Percentiles rank a stretch among this genome's conserved stretches.
Conservation (phyloP, 2,888 invertebrate species). For the Onchidella celtica region DNA sequence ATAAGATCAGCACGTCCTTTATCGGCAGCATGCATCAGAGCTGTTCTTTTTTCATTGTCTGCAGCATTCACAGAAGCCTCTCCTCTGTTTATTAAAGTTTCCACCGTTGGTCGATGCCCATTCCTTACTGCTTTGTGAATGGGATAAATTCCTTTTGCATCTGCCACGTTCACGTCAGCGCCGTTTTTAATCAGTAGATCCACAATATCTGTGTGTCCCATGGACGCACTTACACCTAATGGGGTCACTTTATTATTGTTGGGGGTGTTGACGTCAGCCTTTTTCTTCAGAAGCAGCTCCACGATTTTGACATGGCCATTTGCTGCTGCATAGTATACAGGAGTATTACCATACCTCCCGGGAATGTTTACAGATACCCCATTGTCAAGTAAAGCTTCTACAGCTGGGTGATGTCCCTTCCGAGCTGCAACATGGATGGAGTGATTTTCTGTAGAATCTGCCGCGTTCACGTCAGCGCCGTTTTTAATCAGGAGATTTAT, state of each 20-base stretch:
- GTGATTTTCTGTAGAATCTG: too few species aligned
- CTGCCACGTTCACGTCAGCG: conserved; percentile 14
- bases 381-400: too few species aligned
- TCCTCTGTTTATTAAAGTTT: too few species aligned
- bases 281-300: conserved; percentile 54
- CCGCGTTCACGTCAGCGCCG: conserved; percentile 12
- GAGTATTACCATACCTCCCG: not conserved
- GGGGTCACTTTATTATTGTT: conserved; percentile 64
- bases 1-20: too few species aligned
- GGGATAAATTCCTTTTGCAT: conserved; percentile 32
- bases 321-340: not conserved
- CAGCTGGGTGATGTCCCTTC: too few species aligned
- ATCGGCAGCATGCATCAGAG: too few species aligned
- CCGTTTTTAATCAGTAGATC: conserved; percentile 27
- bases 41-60: too few species aligned
- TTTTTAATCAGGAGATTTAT: not conserved
- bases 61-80: too few species aligned
- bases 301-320: not conserved
- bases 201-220: not conserved
- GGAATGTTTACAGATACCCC: conserved; percentile 29
- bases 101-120: too few species aligned
- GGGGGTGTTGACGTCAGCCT: conserved; percentile 64
- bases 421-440: too few species aligned
- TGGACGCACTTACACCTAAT: conserved; percentile 28
- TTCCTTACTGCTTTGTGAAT: too few species aligned